Conservation (phyloP, 2,888 invertebrate genomes). For the Rhamphomyia laevipes region DNA sequence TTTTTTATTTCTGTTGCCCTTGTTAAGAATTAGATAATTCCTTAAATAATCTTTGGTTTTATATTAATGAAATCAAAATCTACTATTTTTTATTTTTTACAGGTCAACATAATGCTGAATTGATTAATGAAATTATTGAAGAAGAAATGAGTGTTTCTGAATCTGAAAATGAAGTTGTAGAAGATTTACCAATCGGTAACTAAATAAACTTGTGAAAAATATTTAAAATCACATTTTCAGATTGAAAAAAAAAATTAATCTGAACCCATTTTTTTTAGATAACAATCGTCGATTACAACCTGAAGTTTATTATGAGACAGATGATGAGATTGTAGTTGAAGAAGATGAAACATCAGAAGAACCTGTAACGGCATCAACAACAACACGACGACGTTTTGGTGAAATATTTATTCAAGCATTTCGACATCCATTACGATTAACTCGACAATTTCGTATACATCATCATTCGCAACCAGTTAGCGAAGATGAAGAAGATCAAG, state of each 20-base stretch:
- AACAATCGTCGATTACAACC: too few relatives aligned
- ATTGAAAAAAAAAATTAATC: too few relatives aligned
- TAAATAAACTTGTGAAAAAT: too few relatives aligned
- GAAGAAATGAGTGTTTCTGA: background rate
- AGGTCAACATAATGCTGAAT: background rate
- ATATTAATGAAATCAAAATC: too few relatives aligned
- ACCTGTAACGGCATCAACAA: too few relatives aligned
- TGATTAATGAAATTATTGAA: background rate
- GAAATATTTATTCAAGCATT: conserved; percentile 2
- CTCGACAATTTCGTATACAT: conserved; percentile 1
- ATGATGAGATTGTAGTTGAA: conserved; percentile 1
- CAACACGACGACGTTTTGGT: background rate
- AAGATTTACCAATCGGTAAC: background rate
- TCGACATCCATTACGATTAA: conserved; percentile 7
- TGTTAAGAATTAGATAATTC: too few relatives aligned
- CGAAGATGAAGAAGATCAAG: conserved; percentile 6
- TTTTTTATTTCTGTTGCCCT: too few relatives aligned
- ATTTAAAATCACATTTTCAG: too few relatives aligned
- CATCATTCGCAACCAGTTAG: background rate
- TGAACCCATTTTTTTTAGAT: too few relatives aligned
- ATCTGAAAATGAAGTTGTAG: background rate
- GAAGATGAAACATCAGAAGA: background rate
- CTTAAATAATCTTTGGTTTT: too few relatives aligned
- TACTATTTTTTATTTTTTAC: too few relatives aligned
- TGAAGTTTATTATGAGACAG: background rate